Evolutionary conservation across 2,113 vertebrate species (phyloP), one percentile per base, ranked within the genome.

Genomic region (Smithornis capensis): DNA sequence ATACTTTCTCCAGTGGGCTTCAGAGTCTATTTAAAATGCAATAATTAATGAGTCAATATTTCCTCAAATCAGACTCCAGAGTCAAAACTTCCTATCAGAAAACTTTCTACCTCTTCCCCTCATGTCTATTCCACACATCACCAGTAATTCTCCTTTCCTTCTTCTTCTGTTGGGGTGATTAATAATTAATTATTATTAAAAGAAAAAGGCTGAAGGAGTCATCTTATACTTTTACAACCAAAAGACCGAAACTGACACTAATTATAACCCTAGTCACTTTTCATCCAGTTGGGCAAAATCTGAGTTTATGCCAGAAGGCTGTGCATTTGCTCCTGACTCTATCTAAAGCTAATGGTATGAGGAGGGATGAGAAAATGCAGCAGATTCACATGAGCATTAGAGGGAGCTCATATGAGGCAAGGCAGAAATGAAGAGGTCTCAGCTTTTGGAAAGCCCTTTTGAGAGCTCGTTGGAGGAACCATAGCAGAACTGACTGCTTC

Each of bases 401-500:
- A 83, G 65, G 68, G 60, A 89, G 37, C 68, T 96, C 37, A 60
- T n/a, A 86, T 3, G n/a, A 92, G 76, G 37, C 86, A 92, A 89
- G 79, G 71, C 37, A 94, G 85, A 87, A 92, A 74, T 37, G 79
- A 89, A 88, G 53, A 94, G 62, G 52, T 92, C 92, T 88, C 47
- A 71, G 85, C 57, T 77, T 85, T 74, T 29, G 4, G 60, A 90
- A 88, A 70, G 35, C 45, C 24, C 50, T 81, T 92, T 71, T 71
- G 92, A 93, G 84, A 90, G 88, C 80, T 89, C 2, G 0, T 70
- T 74, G 50, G 85, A 94, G 90, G 73, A 97, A 64, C 93, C 85
- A 96, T 59, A 88, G 93, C 90, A 91, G 79, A 93, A 95, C 90
- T 95, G 93, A 97, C 93, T 97, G 92, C 83, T 94, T 92, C 94